Percentiles rank a stretch among this genome's conserved stretches.
phyloP scores from a whole-genome alignment of 2,888 invertebrate genomes.

The Selenia dentaria region DNA sequence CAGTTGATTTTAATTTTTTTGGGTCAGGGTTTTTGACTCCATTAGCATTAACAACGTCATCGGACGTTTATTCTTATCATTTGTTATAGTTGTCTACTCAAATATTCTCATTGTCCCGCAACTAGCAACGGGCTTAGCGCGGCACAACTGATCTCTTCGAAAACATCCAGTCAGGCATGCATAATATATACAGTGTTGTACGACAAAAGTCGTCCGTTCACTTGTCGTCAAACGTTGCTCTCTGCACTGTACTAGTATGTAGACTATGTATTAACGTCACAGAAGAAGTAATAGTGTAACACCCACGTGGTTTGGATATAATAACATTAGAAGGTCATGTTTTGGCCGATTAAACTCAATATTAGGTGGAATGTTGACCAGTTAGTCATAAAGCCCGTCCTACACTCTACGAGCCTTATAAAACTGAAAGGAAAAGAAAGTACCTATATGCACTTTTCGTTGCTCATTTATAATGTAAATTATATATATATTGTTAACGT shows the following conservation, averaged over 20 bases:
- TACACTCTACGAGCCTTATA: conserved; percentile 12
- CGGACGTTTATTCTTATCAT: too few relatives aligned
- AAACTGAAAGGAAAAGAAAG: conserved; percentile 16
- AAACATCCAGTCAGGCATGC: conserved; percentile 43
- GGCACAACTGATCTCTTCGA: conserved; percentile 18
- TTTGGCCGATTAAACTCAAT: conserved; percentile 34
- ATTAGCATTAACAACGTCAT: too few relatives aligned
- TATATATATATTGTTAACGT: too few relatives aligned
- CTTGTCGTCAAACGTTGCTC: conserved; percentile 25
- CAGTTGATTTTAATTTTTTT: too few relatives aligned
- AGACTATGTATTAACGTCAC: conserved; percentile 16
- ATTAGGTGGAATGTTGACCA: conserved; percentile 19
- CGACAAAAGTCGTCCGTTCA: conserved; percentile 35
- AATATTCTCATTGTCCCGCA: too few relatives aligned
- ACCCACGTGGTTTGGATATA: conserved; percentile 24
- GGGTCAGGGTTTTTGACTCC: too few relatives aligned
- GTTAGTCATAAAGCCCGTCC: conserved; percentile 24
- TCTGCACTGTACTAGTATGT: conserved; percentile 5
- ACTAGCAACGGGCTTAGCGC: neutral
- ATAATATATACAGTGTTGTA: conserved; percentile 47
- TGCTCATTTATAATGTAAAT: too few relatives aligned
- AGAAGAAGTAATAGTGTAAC: too few relatives aligned
- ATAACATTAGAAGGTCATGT: conserved; percentile 32
- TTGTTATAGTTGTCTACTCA: too few relatives aligned
- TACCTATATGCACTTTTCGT: too few relatives aligned